Evolutionary conservation across 2,888 invertebrate species (phyloP).

Genomic region (Platycnemis pennipes): DNA sequence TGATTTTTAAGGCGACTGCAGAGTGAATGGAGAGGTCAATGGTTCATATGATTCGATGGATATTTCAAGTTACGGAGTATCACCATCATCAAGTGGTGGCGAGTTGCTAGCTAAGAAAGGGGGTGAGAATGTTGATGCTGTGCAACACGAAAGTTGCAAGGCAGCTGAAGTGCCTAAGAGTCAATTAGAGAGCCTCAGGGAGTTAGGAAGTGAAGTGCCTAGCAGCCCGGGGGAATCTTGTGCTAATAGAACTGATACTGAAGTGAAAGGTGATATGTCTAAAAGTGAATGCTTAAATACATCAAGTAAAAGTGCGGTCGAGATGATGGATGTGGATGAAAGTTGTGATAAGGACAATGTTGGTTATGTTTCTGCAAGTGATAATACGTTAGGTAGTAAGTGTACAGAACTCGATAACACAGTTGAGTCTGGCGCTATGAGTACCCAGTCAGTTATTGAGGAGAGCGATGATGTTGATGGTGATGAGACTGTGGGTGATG

Average conservation of each 20-base stretch:
- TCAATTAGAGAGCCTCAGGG: constrained; percentile 69
- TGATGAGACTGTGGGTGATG: constrained; percentile 75
- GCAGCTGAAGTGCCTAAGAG: constrained; percentile 71
- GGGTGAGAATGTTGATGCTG: constrained; percentile 59
- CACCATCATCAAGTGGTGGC: constrained; percentile 68
- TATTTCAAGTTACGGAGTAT: constrained; percentile 60
- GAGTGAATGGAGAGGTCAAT: constrained; percentile 79
- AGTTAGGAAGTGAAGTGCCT: constrained; percentile 72
- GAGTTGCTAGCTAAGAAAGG: constrained; percentile 69
- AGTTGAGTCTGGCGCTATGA: constrained; percentile 73
- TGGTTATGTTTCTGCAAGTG: constrained; percentile 73
- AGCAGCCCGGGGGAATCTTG: constrained; percentile 69
- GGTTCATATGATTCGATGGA: constrained; percentile 76
- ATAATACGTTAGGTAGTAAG: constrained; percentile 73
- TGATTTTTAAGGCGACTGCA: constrained; percentile 77
- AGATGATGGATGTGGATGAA: constrained; percentile 71
- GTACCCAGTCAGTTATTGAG: neutral
- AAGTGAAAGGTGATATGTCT: constrained; percentile 53
- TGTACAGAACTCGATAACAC: constrained; percentile 74
- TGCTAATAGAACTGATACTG: constrained; percentile 53
- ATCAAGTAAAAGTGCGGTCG: constrained; percentile 42
- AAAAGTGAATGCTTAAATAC: constrained; percentile 33
- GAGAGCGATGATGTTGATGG: constrained; percentile 74
- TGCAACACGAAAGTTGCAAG: constrained; percentile 65
- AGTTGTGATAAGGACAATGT: constrained; percentile 74